Evolutionary conservation across 1,140 invertebrate species (phyloP), one percentile per base, ranked within the genome.

Genomic region (Brachionus rubens): DNA sequence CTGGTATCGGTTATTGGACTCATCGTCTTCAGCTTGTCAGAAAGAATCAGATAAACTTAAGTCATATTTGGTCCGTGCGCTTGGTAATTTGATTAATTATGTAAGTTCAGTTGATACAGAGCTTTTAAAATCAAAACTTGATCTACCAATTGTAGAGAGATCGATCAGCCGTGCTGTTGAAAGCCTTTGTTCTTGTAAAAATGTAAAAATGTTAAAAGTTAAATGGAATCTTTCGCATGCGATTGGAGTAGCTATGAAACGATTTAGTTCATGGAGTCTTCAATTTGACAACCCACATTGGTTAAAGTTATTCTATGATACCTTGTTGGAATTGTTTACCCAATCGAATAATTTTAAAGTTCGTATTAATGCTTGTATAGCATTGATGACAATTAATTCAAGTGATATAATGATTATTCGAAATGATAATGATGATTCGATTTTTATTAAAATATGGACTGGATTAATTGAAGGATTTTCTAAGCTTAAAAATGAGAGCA

Each of bases 191-290:
- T 26, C 16, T 1, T 72, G 68, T 40, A 48, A 72, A 54, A 72
- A 48, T 48, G 50, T 54, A 10, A 72, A 72, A 54, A 72, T 72
- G 46, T 46, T 72, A 12, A 72, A 72, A 33, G 68, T 72, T 10
- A 72, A 72, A 54, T 72, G 68, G 68, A 72, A 72, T 50, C 30
- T 72, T 14, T 72, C 68, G 21, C 68, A 72, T 54, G 68, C 68
- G 12, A 72, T 72, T 54, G 68, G 68, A 24, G 28, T 72, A 30
- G 43, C 68, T 4, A 54, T 72, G 46, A 72, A 50, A 24, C 2
- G 14, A 21, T 54, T 72, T 50, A 48, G 40, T 41, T 40, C 12
- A 3, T 72, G 68, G 68, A 6, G 30, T 3, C 46, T 72, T 5
- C 10, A 21, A 10, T 41, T 43, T 12, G 30, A 65, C 24, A 72